Base-by-base conservation (phyloP, 2,888 invertebrate species). In the Leucophenga maculata region DNA sequence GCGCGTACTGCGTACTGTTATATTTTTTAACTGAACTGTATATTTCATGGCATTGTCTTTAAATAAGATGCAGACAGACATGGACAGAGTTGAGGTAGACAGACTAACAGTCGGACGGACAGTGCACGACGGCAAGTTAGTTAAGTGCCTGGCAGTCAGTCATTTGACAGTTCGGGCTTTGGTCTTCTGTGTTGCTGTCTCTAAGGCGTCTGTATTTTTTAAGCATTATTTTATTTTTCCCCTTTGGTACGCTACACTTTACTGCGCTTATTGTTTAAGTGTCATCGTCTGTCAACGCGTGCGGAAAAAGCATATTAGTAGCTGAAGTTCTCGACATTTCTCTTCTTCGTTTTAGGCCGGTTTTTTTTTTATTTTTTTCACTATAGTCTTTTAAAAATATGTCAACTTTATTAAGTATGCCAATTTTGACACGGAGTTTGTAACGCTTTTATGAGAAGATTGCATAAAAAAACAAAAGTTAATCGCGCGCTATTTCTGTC, bases 111-210 rank as follows among this genome's bases (percentile, higher is more conserved):
- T 16, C 31, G 6, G 13, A n/a, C n/a, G 46, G 46, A 39, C 39
- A 39, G 39, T 6, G 26, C 11, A 39, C 9, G 11, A 11, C 39
- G 39, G 39, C 39, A 52, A 52, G 65, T 54, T 65, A 39, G 50
- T 50, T 50, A 54, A 65, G 52, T 65, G 39, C 39, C 71, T 65
- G 46, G 74, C 76, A 81, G 83, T 80, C 83, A 83, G 80, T 81
- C 80, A 79, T 83, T 80, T 80, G 83, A 80, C 80, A 81, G 80
- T 79, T 76, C 69, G 50, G 55, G 77, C 60, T 66, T 66, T 68
- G 66, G 68, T 57, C 71, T 70, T 66, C 69, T 57, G 72, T 69
- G 18, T 69, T 68, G 60, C 50, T 39, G 39, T 39, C 39, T 39
- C 39, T 39, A 39, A 39, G 39, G 39, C 39, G 39, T 39, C 39